Evolutionary conservation across 1,140 invertebrate species (phyloP), one percentile per base, ranked within the genome.

Genomic region (Agrypnia vestita): DNA sequence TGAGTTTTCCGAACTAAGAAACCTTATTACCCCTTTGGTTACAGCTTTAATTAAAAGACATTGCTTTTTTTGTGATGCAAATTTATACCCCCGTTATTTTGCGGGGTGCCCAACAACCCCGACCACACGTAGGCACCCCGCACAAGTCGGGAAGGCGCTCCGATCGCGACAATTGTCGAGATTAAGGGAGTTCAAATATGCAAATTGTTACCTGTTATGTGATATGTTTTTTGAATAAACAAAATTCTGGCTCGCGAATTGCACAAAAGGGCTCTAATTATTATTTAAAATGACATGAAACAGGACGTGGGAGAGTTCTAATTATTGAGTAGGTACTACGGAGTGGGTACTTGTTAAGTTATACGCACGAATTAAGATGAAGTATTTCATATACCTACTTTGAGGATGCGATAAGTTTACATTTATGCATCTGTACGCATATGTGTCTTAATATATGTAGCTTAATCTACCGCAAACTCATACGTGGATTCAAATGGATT

Each of bases 21-120:
- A 84, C 86, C 88, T 87, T 88, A 90, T 89, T 88, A 87, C 87
- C 88, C 86, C 81, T 82, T 80, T 80, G 80, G 80, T 85, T 86
- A 86, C 86, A 84, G 86, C 84, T 86, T 88, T 89, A 89, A 90
- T 89, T 89, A 89, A 90, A 86, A 86, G 86, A 87, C 86, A 85
- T 87, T 86, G 87, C 88, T 88, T 88, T 90, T 88, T 90, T 90
- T 90, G 88, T 89, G 88, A 90, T 90, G 89, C 89, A 90, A 90
- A 90, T 89, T 88, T 87, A 15, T 17, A 17, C 77, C 21, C 73
- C 51, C 53, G 25, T 35, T 35, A 35, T 73, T n/a, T 44, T 44
- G 35, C 0, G 19, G 10, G 17, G 47, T 44, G n/a, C 35, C 17
- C n/a, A 56, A 56, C 53, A 56, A n/a, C 53, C 6, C 25, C 25